Evolutionary conservation across 2,113 vertebrate genomes (phyloP).

Genomic region (human (Homo sapiens)): GRCh38 chr5:39942001-39942500

Average conservation of each 20-base stretch:
- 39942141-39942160: neutral
- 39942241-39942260: conserved; percentile 16
- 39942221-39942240: neutral
- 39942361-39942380: neutral
- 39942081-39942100: neutral
- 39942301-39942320: neutral
- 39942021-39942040: neutral
- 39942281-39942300: neutral
- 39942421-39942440: neutral
- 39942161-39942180: neutral
- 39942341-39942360: conserved; percentile 1
- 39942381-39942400: neutral
- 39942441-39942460: neutral
- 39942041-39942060: neutral
- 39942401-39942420: neutral
- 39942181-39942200: neutral
- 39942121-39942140: neutral
- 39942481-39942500: neutral
- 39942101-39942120: neutral
- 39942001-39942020: neutral
- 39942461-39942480: neutral
- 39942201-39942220: neutral
- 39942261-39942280: neutral
- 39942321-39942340: neutral
- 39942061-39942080: neutral